Conservation (phyloP, 1,140 invertebrate species). For the Drosophila ironensis region DNA sequence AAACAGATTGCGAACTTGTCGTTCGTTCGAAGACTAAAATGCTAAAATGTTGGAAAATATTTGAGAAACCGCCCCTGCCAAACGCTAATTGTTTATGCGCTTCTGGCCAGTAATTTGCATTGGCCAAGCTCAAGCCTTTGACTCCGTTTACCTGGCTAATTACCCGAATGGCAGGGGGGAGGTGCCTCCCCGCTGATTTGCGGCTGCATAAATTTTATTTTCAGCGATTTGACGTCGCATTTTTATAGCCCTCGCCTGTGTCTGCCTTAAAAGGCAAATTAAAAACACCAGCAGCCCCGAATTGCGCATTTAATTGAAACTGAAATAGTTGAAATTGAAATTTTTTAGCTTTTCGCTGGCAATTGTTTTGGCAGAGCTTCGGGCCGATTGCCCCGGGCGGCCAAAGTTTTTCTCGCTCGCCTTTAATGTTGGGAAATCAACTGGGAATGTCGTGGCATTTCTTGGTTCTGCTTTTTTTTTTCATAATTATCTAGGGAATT, state of each 20-base stretch:
- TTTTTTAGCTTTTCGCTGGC: conserved; percentile 31
- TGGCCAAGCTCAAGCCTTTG: no score
- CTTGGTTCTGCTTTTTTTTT: neutral
- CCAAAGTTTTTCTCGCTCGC: conserved; percentile 27
- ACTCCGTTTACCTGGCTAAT: no score
- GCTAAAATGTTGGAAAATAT: no score
- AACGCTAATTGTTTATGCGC: no score
- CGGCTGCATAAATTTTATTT: neutral
- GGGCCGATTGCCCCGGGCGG: no score
- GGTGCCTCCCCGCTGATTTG: no score
- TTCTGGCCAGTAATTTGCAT: no score
- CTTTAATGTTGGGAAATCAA: conserved; percentile 10
- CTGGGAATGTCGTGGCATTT: conserved; percentile 18
- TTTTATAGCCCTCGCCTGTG: neutral
- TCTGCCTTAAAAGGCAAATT: conserved; percentile 68
- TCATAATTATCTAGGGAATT: conserved; percentile 44
- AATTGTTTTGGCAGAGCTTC: conserved; percentile 29
- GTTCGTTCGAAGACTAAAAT: no score
- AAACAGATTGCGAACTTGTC: no score
- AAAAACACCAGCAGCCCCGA: conserved; percentile 31
- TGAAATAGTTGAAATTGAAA: no score
- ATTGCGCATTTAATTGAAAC: conserved; percentile 42
- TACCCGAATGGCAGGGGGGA: no score
- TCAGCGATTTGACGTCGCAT: neutral
- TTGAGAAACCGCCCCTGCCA: no score